Conservation (phyloP, 1,140 invertebrate genomes). For the Pectinophora gossypiella region DNA sequence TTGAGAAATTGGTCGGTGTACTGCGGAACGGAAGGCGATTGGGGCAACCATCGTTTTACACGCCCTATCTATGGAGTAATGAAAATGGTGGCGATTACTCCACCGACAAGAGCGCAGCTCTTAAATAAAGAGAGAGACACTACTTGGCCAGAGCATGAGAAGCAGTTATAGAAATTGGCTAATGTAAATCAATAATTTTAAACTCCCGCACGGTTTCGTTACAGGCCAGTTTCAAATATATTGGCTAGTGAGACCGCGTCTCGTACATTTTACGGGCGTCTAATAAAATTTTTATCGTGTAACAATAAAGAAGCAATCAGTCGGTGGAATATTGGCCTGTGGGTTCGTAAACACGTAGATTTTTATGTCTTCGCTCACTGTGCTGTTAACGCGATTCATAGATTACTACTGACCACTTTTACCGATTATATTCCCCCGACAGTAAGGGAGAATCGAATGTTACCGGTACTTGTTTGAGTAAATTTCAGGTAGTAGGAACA, state of each 20-base stretch:
- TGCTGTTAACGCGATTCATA: conserved; percentile 47
- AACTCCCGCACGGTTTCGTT: conserved; percentile 55
- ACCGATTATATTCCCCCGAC: conserved; percentile 9
- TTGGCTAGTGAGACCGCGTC: conserved; percentile 63
- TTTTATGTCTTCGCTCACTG: conserved; percentile 56
- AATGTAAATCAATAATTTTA: conserved; percentile 29
- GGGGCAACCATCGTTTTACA: no score
- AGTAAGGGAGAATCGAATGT: no score
- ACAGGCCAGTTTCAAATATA: conserved; percentile 67
- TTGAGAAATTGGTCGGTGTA: no score
- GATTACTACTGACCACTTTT: conserved; percentile 24
- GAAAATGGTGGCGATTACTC: no score
- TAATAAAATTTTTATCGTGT: conserved; percentile 74
- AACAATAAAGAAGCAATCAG: conserved; percentile 74
- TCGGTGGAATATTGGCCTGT: conserved; percentile 66
- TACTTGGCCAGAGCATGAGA: no score
- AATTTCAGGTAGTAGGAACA: no score
- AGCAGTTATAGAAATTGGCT: conserved; percentile 10
- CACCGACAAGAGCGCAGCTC: no score
- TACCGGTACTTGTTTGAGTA: no score
- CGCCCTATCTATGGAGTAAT: no score
- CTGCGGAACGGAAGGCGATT: no score
- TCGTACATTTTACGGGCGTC: conserved; percentile 67
- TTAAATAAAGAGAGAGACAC: no score
- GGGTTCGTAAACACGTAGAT: conserved; percentile 67